A percentile compares a stretch with the other conserved stretches of the same genome.
These are phyloP conservation scores for Pocillopora verrucosa DNA, from an alignment of 64 coral and sea anemone genomes.

Conservation along the genomic window DNA sequence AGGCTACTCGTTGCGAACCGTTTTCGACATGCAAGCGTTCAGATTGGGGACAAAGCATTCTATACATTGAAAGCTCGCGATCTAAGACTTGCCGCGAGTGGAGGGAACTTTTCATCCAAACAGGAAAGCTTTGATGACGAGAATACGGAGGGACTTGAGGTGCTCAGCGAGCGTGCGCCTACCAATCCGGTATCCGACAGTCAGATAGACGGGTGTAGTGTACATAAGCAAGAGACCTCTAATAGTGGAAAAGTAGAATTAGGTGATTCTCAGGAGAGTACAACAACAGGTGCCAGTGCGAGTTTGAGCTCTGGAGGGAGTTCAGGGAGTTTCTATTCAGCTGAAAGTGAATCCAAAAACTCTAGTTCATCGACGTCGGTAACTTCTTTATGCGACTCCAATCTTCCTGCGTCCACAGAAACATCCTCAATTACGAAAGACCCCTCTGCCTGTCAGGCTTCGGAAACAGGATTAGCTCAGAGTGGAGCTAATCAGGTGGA, in stretches of 20 bases:
- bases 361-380: neutral
- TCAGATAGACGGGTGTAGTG: constrained; percentile 26
- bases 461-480: neutral
- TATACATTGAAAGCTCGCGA: constrained; percentile 84
- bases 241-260: neutral
- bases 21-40: constrained; percentile 83
- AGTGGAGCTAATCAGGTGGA: constrained; percentile 24
- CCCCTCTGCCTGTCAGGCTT: neutral
- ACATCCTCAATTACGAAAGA: neutral
- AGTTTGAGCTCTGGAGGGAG: constrained; percentile 7
- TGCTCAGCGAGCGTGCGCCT: neutral
- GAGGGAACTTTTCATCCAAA: neutral
- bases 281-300: neutral
- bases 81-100: constrained; percentile 14
- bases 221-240: neutral
- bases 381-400: neutral
- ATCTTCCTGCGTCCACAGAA: neutral
- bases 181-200: constrained; percentile 5
- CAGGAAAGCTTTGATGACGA: neutral
- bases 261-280: neutral
- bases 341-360: constrained; percentile 21
- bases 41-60: constrained; percentile 98
- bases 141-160: constrained; percentile 13
- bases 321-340: neutral
- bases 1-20: constrained; percentile 85